Evolutionary conservation across 2,113 vertebrate genomes (phyloP).

Genomic region (Halcyon malimbica): DNA sequence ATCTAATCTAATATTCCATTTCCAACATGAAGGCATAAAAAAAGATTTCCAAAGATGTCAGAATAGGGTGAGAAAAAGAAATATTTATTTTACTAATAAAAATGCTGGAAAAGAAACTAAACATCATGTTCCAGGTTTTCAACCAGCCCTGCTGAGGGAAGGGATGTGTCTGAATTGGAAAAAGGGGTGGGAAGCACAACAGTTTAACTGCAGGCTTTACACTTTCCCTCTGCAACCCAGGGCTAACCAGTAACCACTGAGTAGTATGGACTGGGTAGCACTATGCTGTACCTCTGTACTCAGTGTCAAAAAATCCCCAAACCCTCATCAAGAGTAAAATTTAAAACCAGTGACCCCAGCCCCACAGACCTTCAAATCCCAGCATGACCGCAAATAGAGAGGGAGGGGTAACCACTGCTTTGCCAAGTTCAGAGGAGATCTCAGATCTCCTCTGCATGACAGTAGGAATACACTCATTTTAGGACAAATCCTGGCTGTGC

Average conservation of each 20-base stretch:
- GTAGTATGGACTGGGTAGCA: background rate
- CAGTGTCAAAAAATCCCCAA: background rate
- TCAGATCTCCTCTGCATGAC: background rate
- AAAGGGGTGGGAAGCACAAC: background rate
- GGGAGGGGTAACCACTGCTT: background rate
- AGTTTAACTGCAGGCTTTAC: background rate
- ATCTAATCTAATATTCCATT: background rate
- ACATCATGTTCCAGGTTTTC: background rate
- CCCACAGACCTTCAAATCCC: background rate
- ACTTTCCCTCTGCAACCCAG: background rate
- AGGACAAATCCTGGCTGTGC: background rate
- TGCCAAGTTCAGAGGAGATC: background rate
- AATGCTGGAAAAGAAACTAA: background rate
- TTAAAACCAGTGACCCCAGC: background rate
- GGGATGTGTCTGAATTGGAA: background rate
- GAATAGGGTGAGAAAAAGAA: background rate
- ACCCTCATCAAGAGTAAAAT: background rate
- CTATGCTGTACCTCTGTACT: background rate
- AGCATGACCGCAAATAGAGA: background rate
- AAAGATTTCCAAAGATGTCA: background rate
- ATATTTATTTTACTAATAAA: background rate
- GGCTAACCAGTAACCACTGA: background rate
- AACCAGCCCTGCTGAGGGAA: background rate
- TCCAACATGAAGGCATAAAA: background rate
- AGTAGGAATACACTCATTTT: background rate